Percentiles rank a stretch among this genome's conserved stretches.
These are phyloP conservation scores for Leptoteleia sp. DNA, from an alignment of 1,140 invertebrate genomes.

Conservation along the genomic window DNA sequence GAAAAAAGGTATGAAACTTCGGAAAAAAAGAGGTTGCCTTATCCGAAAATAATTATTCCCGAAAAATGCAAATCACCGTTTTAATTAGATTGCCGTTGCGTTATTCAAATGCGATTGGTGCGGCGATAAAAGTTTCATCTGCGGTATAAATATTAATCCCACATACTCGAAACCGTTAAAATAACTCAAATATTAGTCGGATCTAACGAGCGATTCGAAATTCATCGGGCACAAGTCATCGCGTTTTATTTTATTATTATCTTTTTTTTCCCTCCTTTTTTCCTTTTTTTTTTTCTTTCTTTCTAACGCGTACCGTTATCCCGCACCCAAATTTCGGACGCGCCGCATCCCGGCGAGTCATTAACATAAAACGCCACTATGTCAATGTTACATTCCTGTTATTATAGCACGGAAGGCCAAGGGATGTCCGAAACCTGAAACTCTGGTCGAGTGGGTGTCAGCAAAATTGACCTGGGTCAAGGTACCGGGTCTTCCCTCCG, in stretches of 20 bases:
- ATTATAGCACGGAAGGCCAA: slow-evolving; percentile 33
- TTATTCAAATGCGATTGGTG: slow-evolving; percentile 30
- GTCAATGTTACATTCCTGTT: slow-evolving; percentile 60
- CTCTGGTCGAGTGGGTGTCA: slow-evolving; percentile 12
- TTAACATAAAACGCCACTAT: slow-evolving; percentile 65
- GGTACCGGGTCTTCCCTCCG: slow-evolving; percentile 24
- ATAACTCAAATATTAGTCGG: slow-evolving; percentile 39
- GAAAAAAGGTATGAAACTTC: too few species aligned
- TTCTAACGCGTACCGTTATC: slow-evolving; percentile 52
- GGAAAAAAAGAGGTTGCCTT: slow-evolving; percentile 5
- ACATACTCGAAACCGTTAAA: slow-evolving; percentile 49
- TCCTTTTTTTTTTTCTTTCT: slow-evolving; percentile 36
- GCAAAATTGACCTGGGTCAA: slow-evolving; percentile 62
- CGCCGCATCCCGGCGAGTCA: slow-evolving; percentile 28
- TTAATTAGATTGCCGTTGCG: slow-evolving; percentile 38
- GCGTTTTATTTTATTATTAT: slow-evolving; percentile 23
- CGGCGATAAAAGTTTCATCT: slow-evolving; percentile 32
- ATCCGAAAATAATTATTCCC: slow-evolving; percentile 28
- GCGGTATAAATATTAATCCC: slow-evolving; percentile 37
- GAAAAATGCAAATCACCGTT: slow-evolving; percentile 53
- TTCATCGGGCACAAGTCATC: not conserved
- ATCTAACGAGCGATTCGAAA: slow-evolving; percentile 24
- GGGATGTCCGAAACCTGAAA: slow-evolving; percentile 60
- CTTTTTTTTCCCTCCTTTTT: too few species aligned
- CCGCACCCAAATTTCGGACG: slow-evolving; percentile 54